phyloP scores from a whole-genome alignment of 2,797 vertebrate genomes.

The Acipenser oxyrinchus region DNA sequence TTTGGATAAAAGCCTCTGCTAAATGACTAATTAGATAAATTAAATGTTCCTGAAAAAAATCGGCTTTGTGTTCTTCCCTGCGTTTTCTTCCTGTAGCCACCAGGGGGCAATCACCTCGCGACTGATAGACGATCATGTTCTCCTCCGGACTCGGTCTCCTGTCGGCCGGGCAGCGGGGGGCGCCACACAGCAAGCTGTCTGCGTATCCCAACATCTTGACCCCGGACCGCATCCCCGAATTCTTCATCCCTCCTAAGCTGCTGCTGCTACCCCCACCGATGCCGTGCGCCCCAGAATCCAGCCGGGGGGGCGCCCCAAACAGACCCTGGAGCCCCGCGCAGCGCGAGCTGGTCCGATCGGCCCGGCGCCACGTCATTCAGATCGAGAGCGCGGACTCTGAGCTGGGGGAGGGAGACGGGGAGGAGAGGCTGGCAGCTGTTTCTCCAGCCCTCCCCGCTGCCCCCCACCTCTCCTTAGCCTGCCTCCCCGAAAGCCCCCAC shows the following conservation, averaged over 20 bases:
- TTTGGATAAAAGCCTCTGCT: too few species aligned
- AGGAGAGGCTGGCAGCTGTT: not conserved
- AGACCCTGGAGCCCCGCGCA: not conserved
- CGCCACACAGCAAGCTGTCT: not conserved
- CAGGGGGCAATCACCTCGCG: not conserved
- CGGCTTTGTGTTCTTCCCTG: not conserved
- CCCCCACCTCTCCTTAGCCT: conserved; percentile 28
- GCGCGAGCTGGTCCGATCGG: not conserved
- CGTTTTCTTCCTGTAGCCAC: too few species aligned
- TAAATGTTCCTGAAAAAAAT: too few species aligned
- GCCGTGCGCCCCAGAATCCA: not conserved
- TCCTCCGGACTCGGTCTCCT: conserved; percentile 18
- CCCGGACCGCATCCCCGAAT: conserved; percentile 45
- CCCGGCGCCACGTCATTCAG: not conserved
- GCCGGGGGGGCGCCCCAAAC: not conserved
- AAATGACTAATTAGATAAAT: too few species aligned
- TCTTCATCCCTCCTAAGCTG: conserved; percentile 47
- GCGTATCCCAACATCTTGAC: conserved; percentile 47
- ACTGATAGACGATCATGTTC: conserved; percentile 18
- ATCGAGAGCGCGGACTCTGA: not conserved
- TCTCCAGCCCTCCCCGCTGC: conserved; percentile 27
- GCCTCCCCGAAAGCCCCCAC: conserved; percentile 45
- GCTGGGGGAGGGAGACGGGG: not conserved
- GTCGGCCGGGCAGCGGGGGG: not conserved
- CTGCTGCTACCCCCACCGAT: not conserved